phyloP scores from a whole-genome alignment of 2,113 vertebrate species.

The Cryptotis parvus region DNA sequence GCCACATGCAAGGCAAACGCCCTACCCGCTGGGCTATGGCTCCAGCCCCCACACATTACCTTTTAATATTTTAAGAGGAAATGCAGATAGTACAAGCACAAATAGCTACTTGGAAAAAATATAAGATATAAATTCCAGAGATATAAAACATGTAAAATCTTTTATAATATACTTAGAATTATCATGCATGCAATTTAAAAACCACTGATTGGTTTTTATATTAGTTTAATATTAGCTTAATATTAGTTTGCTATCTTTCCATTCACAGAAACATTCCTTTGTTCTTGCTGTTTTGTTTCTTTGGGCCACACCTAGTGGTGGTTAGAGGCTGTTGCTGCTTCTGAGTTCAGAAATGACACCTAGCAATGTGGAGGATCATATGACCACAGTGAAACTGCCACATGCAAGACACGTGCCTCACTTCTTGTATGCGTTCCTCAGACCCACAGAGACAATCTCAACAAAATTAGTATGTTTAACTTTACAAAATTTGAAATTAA shows the following conservation, averaged over 20 bases:
- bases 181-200: not conserved
- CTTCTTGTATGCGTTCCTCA: too few species aligned
- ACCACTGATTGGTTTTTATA: not conserved
- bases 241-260: conserved; percentile 23
- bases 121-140: not conserved
- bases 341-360: too few species aligned
- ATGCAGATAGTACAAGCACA: not conserved
- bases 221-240: too few species aligned
- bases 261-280: not conserved
- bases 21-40: too few species aligned
- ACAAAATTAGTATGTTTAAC: conserved; percentile 19
- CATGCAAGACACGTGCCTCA: too few species aligned
- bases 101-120: conserved; percentile 19
- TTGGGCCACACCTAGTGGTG: too few species aligned
- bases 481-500: conserved; percentile 3
- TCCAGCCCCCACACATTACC: too few species aligned
- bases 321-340: too few species aligned
- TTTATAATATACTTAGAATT: not conserved
- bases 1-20: too few species aligned
- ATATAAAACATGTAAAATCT: not conserved
- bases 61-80: not conserved
- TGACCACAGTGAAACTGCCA: too few species aligned
- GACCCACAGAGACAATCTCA: not conserved
- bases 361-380: too few species aligned
- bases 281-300: too few species aligned